Evolutionary conservation across 1,140 invertebrate genomes (phyloP), one percentile per base, ranked within the genome.

Genomic region (Temnothorax longispinosus): DNA sequence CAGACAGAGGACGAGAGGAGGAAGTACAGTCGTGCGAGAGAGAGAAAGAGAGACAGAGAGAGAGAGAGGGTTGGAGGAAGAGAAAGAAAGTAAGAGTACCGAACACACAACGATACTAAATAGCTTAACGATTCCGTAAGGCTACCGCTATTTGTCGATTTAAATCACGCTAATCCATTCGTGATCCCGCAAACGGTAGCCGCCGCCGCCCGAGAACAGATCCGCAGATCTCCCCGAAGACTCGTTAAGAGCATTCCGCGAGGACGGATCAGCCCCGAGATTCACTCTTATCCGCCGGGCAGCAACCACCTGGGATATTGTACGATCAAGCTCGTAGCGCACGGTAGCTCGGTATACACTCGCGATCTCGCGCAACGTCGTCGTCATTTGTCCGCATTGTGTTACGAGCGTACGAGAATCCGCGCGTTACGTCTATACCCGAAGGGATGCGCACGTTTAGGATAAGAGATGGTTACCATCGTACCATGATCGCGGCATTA

Each of bases 141-240:
- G 77, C 78, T 62, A 78, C 89, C 60, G 21, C 89, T 87, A 91
- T 91, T 90, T 90, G 89, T 90, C 89, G 86, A 90, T 71, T 88
- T 86, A 86, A 90, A 90, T 90, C 89, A 86, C 89, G 81, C 85
- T 90, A 90, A 90, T 90, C 89, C 81, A 90, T 90, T 90, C 76
- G 89, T 77, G 89, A 90, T 90, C 58, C 88, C 13, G 82, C 88
- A 82, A 90, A 88, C 89, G 81, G 81, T 82, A 88, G 88, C 81
- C 75, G 62, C 69, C 75, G 62, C 69, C 58, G 77, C 58, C 76
- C 69, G 56, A 44, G 76, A 87, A 85, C 76, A 89, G 87, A 90
- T 90, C 89, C 77, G 58, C 62, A 77, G 89, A 90, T 90, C 88
- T 27, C 64, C 52, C 76, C 64, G 86, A 86, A 87, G 75, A 82